phyloP scores from a whole-genome alignment of 1,140 invertebrate genomes.

The Rhysida immarginata region DNA sequence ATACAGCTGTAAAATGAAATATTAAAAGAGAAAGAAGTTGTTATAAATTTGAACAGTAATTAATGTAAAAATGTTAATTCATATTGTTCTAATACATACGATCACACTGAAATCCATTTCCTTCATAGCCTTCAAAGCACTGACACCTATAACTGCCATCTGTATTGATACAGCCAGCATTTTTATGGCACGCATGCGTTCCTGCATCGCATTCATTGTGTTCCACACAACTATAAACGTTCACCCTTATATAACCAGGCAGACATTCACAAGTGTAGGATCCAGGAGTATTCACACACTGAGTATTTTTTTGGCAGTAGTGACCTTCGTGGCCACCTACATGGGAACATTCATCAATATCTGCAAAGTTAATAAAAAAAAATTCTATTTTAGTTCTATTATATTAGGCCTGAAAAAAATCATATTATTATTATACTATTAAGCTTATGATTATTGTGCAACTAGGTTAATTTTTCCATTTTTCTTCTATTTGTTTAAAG shows the following conservation, averaged over 20 bases:
- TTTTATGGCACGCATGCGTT: conserved; percentile 49
- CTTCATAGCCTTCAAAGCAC: conserved; percentile 62
- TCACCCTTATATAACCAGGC: conserved; percentile 54
- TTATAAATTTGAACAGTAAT: too few species aligned
- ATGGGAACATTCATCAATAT: conserved; percentile 63
- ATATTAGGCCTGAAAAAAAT: too few species aligned
- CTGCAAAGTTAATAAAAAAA: conserved; percentile 40
- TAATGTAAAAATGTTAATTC: too few species aligned
- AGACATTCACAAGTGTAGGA: conserved; percentile 67
- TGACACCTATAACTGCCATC: conserved; percentile 67
- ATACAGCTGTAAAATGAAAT: conserved; percentile 45
- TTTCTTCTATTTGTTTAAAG: too few species aligned
- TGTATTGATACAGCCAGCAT: conserved; percentile 71
- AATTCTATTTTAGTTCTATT: too few species aligned
- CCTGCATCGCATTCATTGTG: conserved; percentile 56
- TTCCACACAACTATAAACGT: conserved; percentile 65
- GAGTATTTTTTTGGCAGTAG: conserved; percentile 62
- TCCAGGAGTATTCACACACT: conserved; percentile 60
- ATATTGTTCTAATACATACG: too few species aligned
- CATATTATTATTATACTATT: too few species aligned
- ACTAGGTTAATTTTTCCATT: not conserved
- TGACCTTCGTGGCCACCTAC: conserved; percentile 56
- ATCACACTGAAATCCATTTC: conserved; percentile 63
- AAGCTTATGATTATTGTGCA: not conserved
- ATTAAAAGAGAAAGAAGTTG: not conserved